A percentile compares a stretch with the other conserved stretches of the same genome.
Conservation (phyloP, 2,888 invertebrate species). For the Pterobdella sp. region DNA sequence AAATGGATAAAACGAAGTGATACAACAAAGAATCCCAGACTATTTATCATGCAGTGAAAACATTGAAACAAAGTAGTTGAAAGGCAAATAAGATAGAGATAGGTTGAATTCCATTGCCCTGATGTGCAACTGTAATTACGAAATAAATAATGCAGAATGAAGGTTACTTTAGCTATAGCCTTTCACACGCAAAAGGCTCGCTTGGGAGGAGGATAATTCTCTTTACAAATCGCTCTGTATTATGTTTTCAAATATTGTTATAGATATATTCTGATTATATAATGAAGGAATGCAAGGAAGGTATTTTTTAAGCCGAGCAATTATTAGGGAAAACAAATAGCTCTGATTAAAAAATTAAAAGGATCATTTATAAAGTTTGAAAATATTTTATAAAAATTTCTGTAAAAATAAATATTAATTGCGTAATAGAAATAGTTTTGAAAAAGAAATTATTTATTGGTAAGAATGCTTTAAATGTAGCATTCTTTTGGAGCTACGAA, state of each 20-base stretch:
- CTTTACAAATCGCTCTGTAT: slow-evolving; percentile 4
- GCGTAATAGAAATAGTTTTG: background rate
- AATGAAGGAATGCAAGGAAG: too few species aligned
- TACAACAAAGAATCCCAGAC: too few species aligned
- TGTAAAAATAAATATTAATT: too few species aligned
- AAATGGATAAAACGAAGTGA: too few species aligned
- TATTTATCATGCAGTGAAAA: background rate
- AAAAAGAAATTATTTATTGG: background rate
- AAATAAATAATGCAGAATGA: slow-evolving; percentile 3
- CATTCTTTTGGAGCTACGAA: background rate
- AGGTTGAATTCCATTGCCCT: background rate
- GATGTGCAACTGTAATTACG: slow-evolving; percentile 4
- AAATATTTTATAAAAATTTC: too few species aligned
- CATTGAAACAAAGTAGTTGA: background rate
- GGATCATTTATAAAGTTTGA: too few species aligned
- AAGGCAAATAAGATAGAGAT: background rate
- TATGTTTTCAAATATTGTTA: too few species aligned
- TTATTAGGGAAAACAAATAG: too few species aligned
- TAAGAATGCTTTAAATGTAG: background rate
- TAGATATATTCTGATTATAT: too few species aligned
- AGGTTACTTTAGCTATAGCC: background rate
- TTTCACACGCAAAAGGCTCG: background rate
- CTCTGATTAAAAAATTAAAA: too few species aligned
- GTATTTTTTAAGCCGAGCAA: too few species aligned
- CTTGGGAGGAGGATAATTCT: background rate